Conservation (phyloP, 2,797 vertebrate species). For the Emydoidea blandingii region DNA sequence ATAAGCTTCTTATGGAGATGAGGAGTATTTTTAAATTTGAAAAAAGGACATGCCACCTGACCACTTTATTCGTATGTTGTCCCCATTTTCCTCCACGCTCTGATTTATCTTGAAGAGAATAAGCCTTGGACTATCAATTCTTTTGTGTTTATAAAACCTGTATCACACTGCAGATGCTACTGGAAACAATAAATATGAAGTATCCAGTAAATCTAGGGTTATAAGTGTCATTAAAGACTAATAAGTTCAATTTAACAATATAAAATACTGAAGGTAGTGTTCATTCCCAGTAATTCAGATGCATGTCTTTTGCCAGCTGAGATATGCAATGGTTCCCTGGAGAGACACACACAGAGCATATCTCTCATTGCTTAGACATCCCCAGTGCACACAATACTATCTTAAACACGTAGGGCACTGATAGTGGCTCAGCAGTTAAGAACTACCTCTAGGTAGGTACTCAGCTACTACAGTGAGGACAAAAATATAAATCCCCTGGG, state of each 20-base stretch:
- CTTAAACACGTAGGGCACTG: background rate
- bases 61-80: background rate
- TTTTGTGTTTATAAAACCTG: background rate
- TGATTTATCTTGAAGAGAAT: background rate
- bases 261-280: background rate
- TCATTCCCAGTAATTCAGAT: conserved; percentile 11
- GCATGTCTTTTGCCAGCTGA: background rate
- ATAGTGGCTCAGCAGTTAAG: too few relatives aligned
- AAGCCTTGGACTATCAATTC: background rate
- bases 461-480: background rate
- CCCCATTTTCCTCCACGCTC: background rate
- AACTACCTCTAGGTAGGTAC: too few relatives aligned
- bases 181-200: background rate
- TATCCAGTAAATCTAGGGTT: background rate
- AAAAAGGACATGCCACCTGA: background rate
- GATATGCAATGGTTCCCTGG: background rate
- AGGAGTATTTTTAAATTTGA: rapidly evolving
- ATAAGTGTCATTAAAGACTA: background rate
- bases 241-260: background rate
- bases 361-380: background rate
- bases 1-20: background rate
- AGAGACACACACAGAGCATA: background rate
- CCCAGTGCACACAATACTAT: background rate
- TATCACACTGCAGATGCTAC: background rate
- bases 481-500: background rate